Percentiles rank a stretch among this genome's conserved stretches.
These are phyloP conservation scores for Coleophora flavipennella DNA, from an alignment of 2,888 invertebrate species.

Conservation along the genomic window DNA sequence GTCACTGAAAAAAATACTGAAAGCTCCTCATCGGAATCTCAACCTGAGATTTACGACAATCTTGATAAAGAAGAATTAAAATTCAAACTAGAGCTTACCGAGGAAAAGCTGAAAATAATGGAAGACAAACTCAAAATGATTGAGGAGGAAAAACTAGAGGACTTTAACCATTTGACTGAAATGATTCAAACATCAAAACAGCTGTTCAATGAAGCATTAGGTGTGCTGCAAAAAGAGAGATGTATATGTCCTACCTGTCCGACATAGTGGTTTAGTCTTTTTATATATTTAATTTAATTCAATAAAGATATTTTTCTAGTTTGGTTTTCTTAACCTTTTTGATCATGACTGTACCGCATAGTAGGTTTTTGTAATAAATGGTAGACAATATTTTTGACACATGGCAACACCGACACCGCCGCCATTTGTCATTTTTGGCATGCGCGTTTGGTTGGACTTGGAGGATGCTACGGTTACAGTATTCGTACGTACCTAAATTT, in stretches of 20 bases:
- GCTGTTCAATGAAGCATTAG: slow-evolving; percentile 68
- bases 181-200: slow-evolving; percentile 73
- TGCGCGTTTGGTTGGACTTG: slow-evolving; percentile 69
- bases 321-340: neutral
- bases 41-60: slow-evolving; percentile 31
- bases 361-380: neutral
- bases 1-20: slow-evolving; percentile 40
- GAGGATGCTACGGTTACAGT: slow-evolving; percentile 54
- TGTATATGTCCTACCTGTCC: slow-evolving; percentile 46
- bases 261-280: slow-evolving; percentile 13
- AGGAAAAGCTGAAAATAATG: slow-evolving; percentile 77
- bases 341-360: neutral
- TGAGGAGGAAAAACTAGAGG: slow-evolving; percentile 75
- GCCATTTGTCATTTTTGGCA: slow-evolving; percentile 73
- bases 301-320: neutral
- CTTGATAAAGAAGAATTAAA: slow-evolving; percentile 54
- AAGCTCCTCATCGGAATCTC: slow-evolving; percentile 33
- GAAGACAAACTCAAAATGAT: slow-evolving; percentile 75
- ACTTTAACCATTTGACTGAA: slow-evolving; percentile 67
- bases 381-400: slow-evolving; percentile 1
- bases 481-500: slow-evolving; percentile 63
- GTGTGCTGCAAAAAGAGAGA: slow-evolving; percentile 55
- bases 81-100: slow-evolving; percentile 72
- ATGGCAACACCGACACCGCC: slow-evolving; percentile 38
- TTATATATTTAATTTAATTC: neutral